Conservation (phyloP, 2,113 vertebrate species). For the Castor canadensis region DNA sequence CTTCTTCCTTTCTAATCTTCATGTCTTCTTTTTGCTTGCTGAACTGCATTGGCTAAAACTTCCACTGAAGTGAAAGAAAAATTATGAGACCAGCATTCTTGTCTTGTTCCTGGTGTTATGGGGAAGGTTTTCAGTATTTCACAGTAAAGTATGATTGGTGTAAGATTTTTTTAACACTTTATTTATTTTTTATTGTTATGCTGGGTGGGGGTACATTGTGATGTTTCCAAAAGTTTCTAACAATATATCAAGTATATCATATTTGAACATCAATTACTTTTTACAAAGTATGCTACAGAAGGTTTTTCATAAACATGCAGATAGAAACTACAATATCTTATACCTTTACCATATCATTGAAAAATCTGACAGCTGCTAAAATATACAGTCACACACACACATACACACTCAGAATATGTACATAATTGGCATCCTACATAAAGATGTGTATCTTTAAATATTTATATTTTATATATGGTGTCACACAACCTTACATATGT, state of each 20-base stretch:
- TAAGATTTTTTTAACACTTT: too few species aligned
- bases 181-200: too few species aligned
- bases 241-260: too few species aligned
- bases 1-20: background rate
- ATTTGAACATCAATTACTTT: conserved; percentile 64
- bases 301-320: conserved; percentile 36
- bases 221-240: too few species aligned
- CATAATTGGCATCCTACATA: background rate
- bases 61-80: background rate
- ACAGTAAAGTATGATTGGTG: background rate
- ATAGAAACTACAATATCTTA: background rate
- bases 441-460: background rate
- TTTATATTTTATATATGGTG: background rate
- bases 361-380: background rate
- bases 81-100: background rate
- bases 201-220: too few species aligned
- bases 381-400: background rate
- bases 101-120: background rate
- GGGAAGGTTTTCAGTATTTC: background rate
- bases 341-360: background rate
- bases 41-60: background rate
- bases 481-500: background rate
- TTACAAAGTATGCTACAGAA: background rate
- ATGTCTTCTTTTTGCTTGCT: background rate
- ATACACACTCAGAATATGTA: background rate